Evolutionary conservation across 2,113 vertebrate genomes (phyloP).

Genomic region (Pampusana beccarii): DNA sequence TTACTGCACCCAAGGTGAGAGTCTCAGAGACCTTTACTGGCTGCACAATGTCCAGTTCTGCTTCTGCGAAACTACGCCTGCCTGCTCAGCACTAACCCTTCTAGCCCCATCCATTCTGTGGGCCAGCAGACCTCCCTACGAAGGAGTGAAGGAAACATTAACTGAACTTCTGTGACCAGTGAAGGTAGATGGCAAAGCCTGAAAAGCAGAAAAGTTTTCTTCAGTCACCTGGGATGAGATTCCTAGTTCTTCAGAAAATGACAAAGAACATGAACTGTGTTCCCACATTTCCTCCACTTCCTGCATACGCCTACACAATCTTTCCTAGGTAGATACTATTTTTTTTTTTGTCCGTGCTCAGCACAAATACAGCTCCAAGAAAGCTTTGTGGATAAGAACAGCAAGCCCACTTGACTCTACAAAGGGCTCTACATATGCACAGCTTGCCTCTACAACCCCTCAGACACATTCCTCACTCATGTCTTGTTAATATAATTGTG

Average conservation of each 20-base stretch:
- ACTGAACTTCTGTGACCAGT: neutral
- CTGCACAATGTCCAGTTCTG: neutral
- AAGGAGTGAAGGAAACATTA: neutral
- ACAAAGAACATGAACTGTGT: neutral
- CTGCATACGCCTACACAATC: neutral
- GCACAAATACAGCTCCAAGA: neutral
- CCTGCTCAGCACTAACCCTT: neutral
- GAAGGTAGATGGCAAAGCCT: neutral
- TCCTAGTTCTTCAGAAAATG: neutral
- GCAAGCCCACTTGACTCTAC: neutral
- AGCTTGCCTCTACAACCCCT: neutral
- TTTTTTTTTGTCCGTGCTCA: neutral
- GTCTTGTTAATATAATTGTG: neutral
- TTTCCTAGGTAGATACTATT: neutral
- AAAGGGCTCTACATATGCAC: neutral
- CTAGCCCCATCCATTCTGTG: neutral
- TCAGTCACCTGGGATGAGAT: neutral
- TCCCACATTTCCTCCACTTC: neutral
- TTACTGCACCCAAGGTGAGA: neutral
- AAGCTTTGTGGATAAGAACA: neutral
- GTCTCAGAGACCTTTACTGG: neutral
- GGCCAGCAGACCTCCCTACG: neutral
- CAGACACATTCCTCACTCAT: neutral
- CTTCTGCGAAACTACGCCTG: neutral
- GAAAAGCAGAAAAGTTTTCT: neutral